These are phyloP conservation scores for Pachypsylla venusta DNA, from an alignment of 1,140 invertebrate species.

Conservation along the genomic window DNA sequence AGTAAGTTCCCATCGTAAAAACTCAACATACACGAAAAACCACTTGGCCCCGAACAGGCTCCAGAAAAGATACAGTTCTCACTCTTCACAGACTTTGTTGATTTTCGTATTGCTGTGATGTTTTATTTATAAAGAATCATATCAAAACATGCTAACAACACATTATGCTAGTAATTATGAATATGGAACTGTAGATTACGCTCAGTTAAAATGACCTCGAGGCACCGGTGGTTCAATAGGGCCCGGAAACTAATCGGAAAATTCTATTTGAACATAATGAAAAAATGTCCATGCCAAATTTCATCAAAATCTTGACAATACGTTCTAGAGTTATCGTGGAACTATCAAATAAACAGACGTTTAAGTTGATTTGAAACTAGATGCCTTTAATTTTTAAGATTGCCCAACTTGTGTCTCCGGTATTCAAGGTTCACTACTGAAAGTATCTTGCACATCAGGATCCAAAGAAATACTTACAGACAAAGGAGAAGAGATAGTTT, in stretches of 20 bases:
- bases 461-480: not conserved
- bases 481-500: too few species aligned
- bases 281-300: not conserved
- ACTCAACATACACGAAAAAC: too few species aligned
- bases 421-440: not conserved
- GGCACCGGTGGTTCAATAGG: not conserved
- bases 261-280: not conserved
- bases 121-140: too few species aligned
- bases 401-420: not conserved
- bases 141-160: too few species aligned
- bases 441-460: not conserved
- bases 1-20: too few species aligned
- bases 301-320: not conserved
- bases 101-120: too few species aligned
- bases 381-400: not conserved
- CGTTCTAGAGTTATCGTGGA: not conserved
- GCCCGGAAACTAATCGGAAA: not conserved
- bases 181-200: too few species aligned
- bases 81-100: too few species aligned
- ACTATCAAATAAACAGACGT: not conserved
- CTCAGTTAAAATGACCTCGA: too few species aligned
- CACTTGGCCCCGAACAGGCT: too few species aligned
- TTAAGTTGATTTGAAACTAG: not conserved
- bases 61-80: too few species aligned
- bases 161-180: too few species aligned